A percentile compares a stretch with the other conserved stretches of the same genome.
Conservation (phyloP, 2,797 vertebrate species). For the Benthosema pterotum region DNA sequence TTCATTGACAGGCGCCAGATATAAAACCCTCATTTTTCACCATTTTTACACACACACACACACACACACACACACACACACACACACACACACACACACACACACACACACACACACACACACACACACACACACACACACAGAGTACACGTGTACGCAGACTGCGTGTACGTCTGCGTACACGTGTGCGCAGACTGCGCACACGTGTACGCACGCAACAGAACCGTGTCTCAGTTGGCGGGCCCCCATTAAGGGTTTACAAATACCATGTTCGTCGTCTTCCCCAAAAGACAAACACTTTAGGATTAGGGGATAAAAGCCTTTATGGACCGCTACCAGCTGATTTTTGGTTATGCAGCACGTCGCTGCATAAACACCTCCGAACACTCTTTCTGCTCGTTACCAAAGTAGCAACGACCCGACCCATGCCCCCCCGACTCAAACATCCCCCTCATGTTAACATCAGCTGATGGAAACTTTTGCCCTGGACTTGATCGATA, state of each 20-base stretch:
- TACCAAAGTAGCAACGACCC: conserved; percentile 6
- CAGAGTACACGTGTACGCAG: too few species aligned
- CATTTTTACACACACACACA: neutral
- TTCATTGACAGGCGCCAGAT: too few species aligned
- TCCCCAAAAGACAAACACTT: conserved; percentile 27
- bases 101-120: neutral
- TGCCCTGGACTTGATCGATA: neutral
- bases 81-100: neutral
- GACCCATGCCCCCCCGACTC: too few species aligned
- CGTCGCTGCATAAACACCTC: conserved; percentile 9
- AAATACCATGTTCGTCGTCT: conserved; percentile 25
- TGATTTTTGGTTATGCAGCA: conserved; percentile 5
- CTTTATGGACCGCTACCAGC: conserved; percentile 53
- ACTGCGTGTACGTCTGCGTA: too few species aligned
- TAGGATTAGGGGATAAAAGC: conserved; percentile 50
- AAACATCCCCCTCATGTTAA: conserved; percentile 37
- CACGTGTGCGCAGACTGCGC: too few species aligned
- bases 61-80: conserved; percentile 1
- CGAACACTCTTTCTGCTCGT: conserved; percentile 17
- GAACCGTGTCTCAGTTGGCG: conserved; percentile 36
- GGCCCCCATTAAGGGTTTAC: conserved; percentile 14
- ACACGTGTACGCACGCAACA: conserved; percentile 10
- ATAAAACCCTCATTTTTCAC: too few species aligned
- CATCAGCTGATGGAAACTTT: conserved; percentile 28
- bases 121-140: too few species aligned